phyloP scores from a whole-genome alignment of 1,140 invertebrate genomes.

The Steinernema feltiae region DNA sequence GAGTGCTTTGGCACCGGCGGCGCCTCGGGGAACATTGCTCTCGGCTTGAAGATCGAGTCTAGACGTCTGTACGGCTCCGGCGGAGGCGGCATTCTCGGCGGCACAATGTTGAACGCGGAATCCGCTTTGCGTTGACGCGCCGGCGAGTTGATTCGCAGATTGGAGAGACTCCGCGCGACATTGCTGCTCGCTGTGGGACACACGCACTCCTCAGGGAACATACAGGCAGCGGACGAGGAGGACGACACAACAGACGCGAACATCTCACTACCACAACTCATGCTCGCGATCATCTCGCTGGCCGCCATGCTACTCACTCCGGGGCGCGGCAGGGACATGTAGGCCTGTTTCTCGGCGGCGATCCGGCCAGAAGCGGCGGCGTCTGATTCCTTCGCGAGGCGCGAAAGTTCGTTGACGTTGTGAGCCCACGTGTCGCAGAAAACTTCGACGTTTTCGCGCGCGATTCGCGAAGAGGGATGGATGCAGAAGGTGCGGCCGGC shows the following conservation, averaged over 20 bases:
- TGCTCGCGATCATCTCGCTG: neutral
- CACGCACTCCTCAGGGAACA: neutral
- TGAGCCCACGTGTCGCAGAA: slow-evolving; percentile 92
- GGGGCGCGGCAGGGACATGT: slow-evolving; percentile 84
- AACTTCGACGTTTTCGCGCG: slow-evolving; percentile 92
- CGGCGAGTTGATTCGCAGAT: neutral
- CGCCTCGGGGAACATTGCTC: neutral
- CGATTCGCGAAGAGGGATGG: slow-evolving; percentile 86
- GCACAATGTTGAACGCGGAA: neutral
- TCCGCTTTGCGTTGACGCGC: neutral
- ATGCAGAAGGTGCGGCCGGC: slow-evolving; percentile 82
- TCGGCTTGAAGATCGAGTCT: neutral
- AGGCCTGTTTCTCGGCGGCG: slow-evolving; percentile 76
- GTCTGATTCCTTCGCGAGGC: slow-evolving; percentile 66
- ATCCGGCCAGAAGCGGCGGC: slow-evolving; percentile 75
- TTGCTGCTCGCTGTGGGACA: neutral
- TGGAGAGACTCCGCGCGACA: neutral
- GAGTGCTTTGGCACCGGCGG: neutral
- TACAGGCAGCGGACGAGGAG: neutral
- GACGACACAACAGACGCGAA: slow-evolving; percentile 2
- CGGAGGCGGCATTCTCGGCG: neutral
- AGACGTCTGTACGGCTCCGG: neutral
- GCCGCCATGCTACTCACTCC: slow-evolving; percentile 68
- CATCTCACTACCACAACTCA: slow-evolving; percentile 8
- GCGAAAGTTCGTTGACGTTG: slow-evolving; percentile 57